Percentiles rank a stretch among this genome's conserved stretches.
Evolutionary conservation across 2,888 invertebrate genomes (phyloP).

Genomic region (Cosmia pyralina): DNA sequence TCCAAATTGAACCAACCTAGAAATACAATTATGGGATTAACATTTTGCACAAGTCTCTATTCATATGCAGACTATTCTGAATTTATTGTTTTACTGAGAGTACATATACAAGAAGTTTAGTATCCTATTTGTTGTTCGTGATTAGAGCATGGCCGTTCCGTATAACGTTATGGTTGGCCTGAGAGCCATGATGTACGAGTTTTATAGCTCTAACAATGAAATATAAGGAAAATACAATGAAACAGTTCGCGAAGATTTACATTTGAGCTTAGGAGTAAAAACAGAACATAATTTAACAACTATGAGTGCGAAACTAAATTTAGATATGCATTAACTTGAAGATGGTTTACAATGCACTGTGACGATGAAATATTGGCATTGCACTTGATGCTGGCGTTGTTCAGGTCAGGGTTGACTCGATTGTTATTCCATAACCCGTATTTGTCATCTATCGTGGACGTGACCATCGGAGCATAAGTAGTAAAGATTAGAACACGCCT

Average conservation of each 20-base stretch:
- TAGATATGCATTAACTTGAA: slow-evolving; percentile 30
- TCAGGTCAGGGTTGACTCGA: slow-evolving; percentile 38
- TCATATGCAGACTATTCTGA: slow-evolving; percentile 13
- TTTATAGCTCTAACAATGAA: slow-evolving; percentile 60
- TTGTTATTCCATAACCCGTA: slow-evolving; percentile 41
- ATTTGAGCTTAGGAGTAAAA: slow-evolving; percentile 35
- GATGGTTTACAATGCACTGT: slow-evolving; percentile 38
- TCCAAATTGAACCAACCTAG: slow-evolving; percentile 23
- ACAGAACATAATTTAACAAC: slow-evolving; percentile 29
- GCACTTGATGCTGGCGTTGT: slow-evolving; percentile 1
- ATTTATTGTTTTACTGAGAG: slow-evolving; percentile 28
- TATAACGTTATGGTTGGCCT: slow-evolving; percentile 38
- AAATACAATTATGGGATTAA: slow-evolving; percentile 20
- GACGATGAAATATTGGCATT: slow-evolving; percentile 26
- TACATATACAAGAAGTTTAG: slow-evolving; percentile 46
- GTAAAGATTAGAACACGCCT: slow-evolving; percentile 19
- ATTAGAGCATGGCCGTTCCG: slow-evolving; percentile 49
- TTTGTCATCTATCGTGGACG: slow-evolving; percentile 27
- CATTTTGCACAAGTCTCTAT: slow-evolving; percentile 20
- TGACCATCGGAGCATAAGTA: slow-evolving; percentile 11
- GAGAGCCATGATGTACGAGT: slow-evolving; percentile 46
- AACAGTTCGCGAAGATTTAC: slow-evolving; percentile 38
- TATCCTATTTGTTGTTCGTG: slow-evolving; percentile 53
- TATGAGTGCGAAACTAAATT: slow-evolving; percentile 32
- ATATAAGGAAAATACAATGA: slow-evolving; percentile 55